Evolutionary conservation across 2,797 vertebrate species (phyloP), one percentile per base, ranked within the genome.

Genomic region (Aeoliscus strigatus): DNA sequence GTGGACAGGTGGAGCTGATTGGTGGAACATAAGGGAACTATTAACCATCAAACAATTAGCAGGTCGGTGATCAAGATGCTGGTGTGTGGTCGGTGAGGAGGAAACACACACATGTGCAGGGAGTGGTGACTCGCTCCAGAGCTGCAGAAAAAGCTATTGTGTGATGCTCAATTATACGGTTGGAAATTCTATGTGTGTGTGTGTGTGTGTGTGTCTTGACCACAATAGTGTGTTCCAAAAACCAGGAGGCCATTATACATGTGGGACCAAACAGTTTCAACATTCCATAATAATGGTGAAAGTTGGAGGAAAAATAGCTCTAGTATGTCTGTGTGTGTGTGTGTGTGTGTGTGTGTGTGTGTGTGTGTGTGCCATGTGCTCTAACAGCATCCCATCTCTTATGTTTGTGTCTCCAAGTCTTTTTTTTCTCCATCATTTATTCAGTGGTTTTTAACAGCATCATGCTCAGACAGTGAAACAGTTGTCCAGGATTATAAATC

Each of bases 21-120:
- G 74, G 61, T 52, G 51, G 60, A 66, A 60, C 74, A 73, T 60
- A 34, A 60, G 64, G 51, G 56, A 68, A 54, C 57, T 53, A 60
- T 74, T 67, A 70, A 35, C 32, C 43, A 64, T 72, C 50, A 55
- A 56, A 60, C 53, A 43, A 51, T 51, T 65, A 74, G 73, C 56
- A 61, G 63, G 57, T 52, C 27, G 50, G 59, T 51, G 53, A 66
- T 60, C 25, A 40, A 49, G 45, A 50, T 12, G 51, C 41, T 42
- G 46, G 24, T 68, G 51, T 38, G 52, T 61, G 65, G 54, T 73
- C 70, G 71, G 15, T 43, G 62, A 59, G 40, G 48, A 60, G 56
- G 39, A 53, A 60, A 58, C 31, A 26, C 50, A 23, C 26, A 23
- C 23, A n/a, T n/a, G 16, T 7, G 51, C 33, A 51, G 9, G 30